Base-by-base conservation (phyloP, 2,797 vertebrate species). In the Esox lucius region DNA sequence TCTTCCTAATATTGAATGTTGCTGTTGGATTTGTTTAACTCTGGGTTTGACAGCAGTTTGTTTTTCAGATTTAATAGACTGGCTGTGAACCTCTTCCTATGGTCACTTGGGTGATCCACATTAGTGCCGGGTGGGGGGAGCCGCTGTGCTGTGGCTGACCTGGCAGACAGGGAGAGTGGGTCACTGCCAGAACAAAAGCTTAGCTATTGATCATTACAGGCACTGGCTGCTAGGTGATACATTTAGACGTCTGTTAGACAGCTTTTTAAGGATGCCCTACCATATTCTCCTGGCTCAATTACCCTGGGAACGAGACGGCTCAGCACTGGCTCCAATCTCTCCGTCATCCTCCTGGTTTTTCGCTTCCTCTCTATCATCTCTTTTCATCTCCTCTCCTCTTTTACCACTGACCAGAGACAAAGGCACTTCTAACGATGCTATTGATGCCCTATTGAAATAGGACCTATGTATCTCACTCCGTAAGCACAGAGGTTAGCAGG, bases 1-100 rank as follows among this genome's bases (percentile, higher is more conserved):
- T 76, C 46, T 80, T 68, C 78, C 51, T 62, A 75, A 82, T 77
- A 85, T 83, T 77, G 75, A 74, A 28, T 65, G 90, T 92, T 93
- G 89, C 90, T 81, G 89, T 89, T 85, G 92, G 72, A 90, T 78
- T 79, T 74, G 56, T n/a, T n/a, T 68, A 33, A 77, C 19, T 12
- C 28, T 31, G 22, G 67, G 68, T 75, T 68, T 76, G 74, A 83
- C 71, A 67, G 70, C 77, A 75, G 80, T 85, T 75, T 67, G 72
- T 75, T 83, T 31, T 61, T 74, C 72, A 80, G 76, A 76, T 72
- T 76, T 73, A 13, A 73, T 65, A 61, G 68, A 78, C 71, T 80
- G 75, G 64, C 35, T 80, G 75, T 66, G 31, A 74, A 72, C 72
- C 22, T 70, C 67, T 71, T 80, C 42, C 56, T 71, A 68, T 69